Conservation (phyloP, 2,888 invertebrate species). For the Melanophora roralis region DNA sequence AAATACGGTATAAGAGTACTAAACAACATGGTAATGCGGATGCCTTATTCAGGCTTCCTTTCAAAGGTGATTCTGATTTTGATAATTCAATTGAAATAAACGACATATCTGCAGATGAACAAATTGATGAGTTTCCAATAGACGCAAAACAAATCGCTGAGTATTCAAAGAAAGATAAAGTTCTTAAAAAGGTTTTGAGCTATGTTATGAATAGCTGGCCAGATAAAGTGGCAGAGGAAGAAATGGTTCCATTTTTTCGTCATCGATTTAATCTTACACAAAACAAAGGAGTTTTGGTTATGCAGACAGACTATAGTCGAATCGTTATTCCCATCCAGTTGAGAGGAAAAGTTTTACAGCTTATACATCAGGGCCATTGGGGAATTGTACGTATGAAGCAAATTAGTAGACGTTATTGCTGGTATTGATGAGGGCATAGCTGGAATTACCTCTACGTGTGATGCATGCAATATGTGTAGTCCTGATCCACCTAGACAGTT, state of each 20-base stretch:
- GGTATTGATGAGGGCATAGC: not conserved
- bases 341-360: not conserved
- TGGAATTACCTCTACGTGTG: not conserved
- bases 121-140: no score
- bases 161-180: no score
- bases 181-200: no score
- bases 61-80: not conserved
- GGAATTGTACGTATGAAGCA: not conserved
- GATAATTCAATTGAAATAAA: not conserved
- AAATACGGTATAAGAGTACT: not conserved
- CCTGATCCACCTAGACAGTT: not conserved
- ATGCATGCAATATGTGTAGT: not conserved
- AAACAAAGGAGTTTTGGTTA: not conserved
- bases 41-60: conserved; percentile 9
- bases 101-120: no score
- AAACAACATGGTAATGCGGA: conserved; percentile 1
- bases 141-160: no score
- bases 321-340: not conserved
- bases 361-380: not conserved
- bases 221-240: not conserved
- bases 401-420: not conserved
- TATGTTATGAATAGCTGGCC: not conserved
- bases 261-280: not conserved
- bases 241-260: not conserved
- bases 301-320: not conserved